Evolutionary conservation across 64 coral and sea anemone species (phyloP), one percentile per base, ranked within the genome.

Genomic region (Pocillopora damicornis): DNA sequence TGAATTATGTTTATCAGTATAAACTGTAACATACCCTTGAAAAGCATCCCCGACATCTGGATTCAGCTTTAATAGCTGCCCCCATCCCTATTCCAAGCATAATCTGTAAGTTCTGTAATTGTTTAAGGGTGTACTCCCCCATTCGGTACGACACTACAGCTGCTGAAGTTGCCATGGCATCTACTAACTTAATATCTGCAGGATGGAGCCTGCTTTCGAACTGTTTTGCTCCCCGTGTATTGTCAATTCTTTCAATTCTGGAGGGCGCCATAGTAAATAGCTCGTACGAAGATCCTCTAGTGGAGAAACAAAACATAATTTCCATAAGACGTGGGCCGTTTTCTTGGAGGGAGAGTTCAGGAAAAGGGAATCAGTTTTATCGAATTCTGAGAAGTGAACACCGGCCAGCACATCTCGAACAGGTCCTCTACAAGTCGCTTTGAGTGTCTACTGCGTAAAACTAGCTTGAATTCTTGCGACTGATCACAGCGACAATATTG

Each of bases 81-180:
- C 91, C 91, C 57, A 93, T 73, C 7, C 91, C 91, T 20, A 96
- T 35, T 63, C 94, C 94, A 36, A 96, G 88, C 20, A 96, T 84
- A 11, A 96, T 86, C 81, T 96, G 94, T n/a, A 96, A 73, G 18
- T 80, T 90, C 73, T 88, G 77, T 25, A 96, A 76, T 6, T 77
- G 17, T 69, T 89, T 71, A 73, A 89, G 75, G 0, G 22, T 61
- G 74, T 69, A 75, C 17, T 60, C 65, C 8, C 91, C 94, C 85
- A 96, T 87, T 76, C 92, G 89, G 2, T 88, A 89, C 2, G 94
- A 92, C 15, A 96, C 16, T 2, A 69, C 90, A 25, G 94, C 94
- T 35, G 94, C 94, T 60, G 94, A 96, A 30, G 94, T 87, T 26
- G 94, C 71, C 94, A 96, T 90, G 63, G 91, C 94, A 17, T 88